Evolutionary conservation across 1,140 invertebrate species (phyloP).

Genomic region (Drosophila bocqueti): DNA sequence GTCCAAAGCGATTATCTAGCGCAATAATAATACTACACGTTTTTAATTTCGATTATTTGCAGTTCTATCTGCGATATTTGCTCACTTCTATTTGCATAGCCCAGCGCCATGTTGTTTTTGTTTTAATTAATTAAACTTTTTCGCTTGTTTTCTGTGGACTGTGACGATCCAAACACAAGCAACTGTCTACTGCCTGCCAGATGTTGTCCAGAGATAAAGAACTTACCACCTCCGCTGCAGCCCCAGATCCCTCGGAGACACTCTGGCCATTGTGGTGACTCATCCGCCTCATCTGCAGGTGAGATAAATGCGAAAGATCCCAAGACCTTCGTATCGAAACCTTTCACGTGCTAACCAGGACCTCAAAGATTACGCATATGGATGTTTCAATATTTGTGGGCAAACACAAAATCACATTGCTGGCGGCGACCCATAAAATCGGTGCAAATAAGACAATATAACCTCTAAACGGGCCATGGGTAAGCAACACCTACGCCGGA

Average conservation of each 20-base stretch:
- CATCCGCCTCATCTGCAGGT: constrained; percentile 57
- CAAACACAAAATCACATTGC: constrained; percentile 69
- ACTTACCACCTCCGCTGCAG: constrained; percentile 14
- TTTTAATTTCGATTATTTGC: constrained; percentile 64
- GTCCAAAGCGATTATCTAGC: constrained; percentile 52
- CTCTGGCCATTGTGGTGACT: constrained; percentile 32
- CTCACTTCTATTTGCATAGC: constrained; percentile 43
- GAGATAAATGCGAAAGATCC: constrained; percentile 51
- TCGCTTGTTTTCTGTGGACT: constrained; percentile 45
- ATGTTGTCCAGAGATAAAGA: constrained; percentile 59
- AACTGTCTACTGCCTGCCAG: constrained; percentile 66
- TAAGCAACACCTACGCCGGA: constrained; percentile 62
- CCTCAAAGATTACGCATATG: constrained; percentile 22
- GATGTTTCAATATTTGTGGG: constrained; percentile 60
- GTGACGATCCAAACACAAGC: constrained; percentile 69
- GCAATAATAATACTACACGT: constrained; percentile 31
- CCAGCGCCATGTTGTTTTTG: constrained; percentile 24
- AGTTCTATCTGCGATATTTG: constrained; percentile 66
- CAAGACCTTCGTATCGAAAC: constrained; percentile 37
- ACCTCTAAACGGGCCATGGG: constrained; percentile 53
- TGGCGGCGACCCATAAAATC: constrained; percentile 70
- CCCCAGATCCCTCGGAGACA: neutral
- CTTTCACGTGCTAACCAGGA: constrained; percentile 43
- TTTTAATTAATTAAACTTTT: constrained; percentile 72
- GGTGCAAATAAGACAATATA: constrained; percentile 69